Conservation (phyloP, 2,888 invertebrate genomes). For the Drosophila mercatorum region DNA sequence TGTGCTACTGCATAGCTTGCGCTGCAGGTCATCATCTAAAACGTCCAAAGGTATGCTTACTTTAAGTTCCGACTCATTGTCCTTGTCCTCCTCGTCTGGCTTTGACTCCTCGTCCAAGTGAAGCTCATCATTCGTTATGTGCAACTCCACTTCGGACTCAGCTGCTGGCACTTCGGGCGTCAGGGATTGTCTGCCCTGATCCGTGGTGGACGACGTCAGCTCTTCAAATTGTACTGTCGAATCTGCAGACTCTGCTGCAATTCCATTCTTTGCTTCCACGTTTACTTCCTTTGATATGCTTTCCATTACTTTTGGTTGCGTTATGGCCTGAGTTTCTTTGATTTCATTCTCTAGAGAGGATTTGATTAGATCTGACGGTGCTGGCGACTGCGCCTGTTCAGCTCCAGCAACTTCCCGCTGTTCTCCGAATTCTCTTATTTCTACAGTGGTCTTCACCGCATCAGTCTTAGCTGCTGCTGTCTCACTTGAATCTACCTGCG, state of each 20-base stretch:
- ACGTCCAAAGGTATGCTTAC: slow-evolving; percentile 67
- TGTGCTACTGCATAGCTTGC: slow-evolving; percentile 33
- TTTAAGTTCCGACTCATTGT: slow-evolving; percentile 35
- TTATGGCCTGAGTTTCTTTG: background rate
- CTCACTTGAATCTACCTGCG: background rate
- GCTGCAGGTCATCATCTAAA: slow-evolving; percentile 60
- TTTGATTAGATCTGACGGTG: background rate
- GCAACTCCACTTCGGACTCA: slow-evolving; percentile 23
- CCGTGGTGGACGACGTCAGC: slow-evolving; percentile 61
- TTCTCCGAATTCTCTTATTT: background rate
- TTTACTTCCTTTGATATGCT: slow-evolving; percentile 7
- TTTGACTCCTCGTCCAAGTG: background rate
- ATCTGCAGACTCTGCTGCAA: background rate
- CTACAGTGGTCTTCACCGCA: background rate
- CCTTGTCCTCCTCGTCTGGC: background rate
- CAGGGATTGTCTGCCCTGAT: slow-evolving; percentile 13
- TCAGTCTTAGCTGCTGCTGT: background rate
- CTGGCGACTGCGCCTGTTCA: background rate
- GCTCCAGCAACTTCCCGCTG: background rate
- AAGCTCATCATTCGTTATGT: slow-evolving; percentile 1
- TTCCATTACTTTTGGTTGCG: background rate
- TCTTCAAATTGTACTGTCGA: slow-evolving; percentile 55
- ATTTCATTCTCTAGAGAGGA: background rate
- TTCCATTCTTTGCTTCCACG: slow-evolving; percentile 8
- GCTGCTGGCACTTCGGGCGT: slow-evolving; percentile 26